Conservation (phyloP, 53 echinoderm and acorn worm genomes). For the Antedon mediterranea region DNA sequence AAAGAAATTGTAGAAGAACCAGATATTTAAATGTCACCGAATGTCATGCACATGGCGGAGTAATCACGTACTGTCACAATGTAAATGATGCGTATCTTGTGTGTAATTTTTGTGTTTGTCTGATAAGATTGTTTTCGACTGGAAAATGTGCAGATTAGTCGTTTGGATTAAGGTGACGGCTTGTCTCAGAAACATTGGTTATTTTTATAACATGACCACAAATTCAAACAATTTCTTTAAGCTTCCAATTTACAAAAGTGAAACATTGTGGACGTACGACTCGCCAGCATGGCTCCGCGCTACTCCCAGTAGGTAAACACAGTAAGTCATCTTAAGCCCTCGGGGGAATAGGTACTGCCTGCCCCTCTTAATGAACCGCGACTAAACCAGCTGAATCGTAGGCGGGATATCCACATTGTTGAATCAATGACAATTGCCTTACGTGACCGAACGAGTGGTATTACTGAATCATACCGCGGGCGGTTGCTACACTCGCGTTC, state of each 20-base stretch:
- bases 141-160: background rate
- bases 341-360: background rate
- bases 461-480: background rate
- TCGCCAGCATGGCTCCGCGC: background rate
- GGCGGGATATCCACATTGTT: background rate
- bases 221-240: background rate
- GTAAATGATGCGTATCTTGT: background rate
- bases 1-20: background rate
- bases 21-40: background rate
- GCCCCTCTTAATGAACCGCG: background rate
- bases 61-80: background rate
- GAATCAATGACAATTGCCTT: background rate
- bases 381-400: background rate
- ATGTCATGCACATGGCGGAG: background rate
- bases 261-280: background rate
- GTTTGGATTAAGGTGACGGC: background rate
- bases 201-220: background rate
- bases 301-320: background rate
- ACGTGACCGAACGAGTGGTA: background rate
- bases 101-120: background rate
- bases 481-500: background rate
- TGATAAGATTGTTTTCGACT: background rate
- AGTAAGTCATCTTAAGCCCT: background rate
- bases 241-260: background rate
- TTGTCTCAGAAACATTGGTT: background rate